These are phyloP conservation scores for Syrmaticus mikado DNA, from an alignment of 2,113 vertebrate genomes.

Conservation along the genomic window DNA sequence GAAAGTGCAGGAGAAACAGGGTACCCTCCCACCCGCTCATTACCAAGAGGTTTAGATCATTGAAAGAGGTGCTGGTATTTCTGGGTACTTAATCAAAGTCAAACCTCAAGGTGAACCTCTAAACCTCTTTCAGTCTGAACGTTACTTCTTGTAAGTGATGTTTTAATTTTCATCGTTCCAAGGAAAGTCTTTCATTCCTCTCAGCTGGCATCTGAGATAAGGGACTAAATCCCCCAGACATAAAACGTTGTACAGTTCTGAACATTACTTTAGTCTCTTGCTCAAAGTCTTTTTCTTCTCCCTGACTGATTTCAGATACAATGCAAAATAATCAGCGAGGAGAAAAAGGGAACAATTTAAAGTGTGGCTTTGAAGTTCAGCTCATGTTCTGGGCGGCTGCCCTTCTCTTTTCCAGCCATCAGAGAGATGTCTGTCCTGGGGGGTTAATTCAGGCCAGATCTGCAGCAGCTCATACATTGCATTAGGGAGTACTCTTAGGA, in stretches of 20 bases:
- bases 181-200: conserved; percentile 9
- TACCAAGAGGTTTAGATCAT: not conserved
- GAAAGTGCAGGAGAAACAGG: not conserved
- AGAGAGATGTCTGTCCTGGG: not conserved
- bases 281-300: conserved; percentile 10
- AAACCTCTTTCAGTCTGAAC: not conserved
- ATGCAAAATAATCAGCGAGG: not conserved
- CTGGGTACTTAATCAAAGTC: not conserved
- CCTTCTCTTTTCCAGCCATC: not conserved
- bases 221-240: not conserved
- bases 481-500: not conserved
- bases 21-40: not conserved
- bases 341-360: not conserved
- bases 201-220: conserved; percentile 46
- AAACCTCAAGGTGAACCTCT: not conserved
- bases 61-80: not conserved
- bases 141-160: not conserved
- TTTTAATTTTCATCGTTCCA: conserved; percentile 8
- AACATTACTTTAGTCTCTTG: not conserved
- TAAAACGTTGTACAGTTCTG: not conserved
- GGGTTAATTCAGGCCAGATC: not conserved
- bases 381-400: not conserved
- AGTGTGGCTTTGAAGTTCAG: not conserved
- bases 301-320: not conserved
- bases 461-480: not conserved